phyloP scores from a whole-genome alignment of 2,797 vertebrate genomes.

The Acanthopagrus latus region DNA sequence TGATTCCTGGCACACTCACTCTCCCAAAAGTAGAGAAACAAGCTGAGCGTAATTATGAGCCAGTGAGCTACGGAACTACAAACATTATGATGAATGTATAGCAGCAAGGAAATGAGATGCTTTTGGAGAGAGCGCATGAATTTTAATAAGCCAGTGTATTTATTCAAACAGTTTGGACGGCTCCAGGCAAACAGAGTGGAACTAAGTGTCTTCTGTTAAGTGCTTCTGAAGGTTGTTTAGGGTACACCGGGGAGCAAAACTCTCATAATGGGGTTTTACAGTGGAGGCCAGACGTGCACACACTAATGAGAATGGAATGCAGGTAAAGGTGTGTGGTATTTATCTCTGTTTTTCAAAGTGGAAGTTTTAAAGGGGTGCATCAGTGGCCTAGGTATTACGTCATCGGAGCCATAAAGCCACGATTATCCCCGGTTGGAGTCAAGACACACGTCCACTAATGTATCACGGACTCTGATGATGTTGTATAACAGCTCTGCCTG shows the following conservation, averaged over 20 bases:
- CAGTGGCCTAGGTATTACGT: background rate
- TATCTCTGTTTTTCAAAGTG: constrained; percentile 20
- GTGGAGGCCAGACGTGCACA: background rate
- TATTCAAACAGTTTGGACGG: constrained; percentile 40
- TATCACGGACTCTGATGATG: background rate
- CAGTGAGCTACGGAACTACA: constrained; percentile 39
- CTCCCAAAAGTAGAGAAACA: constrained; percentile 36
- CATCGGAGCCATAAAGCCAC: background rate
- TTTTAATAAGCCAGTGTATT: constrained; percentile 63
- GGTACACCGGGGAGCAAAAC: constrained; percentile 12
- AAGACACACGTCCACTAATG: background rate
- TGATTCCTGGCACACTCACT: constrained; percentile 28
- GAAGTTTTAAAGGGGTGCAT: background rate
- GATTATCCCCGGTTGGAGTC: no score
- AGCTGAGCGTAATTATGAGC: constrained; percentile 48
- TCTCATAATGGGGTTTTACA: constrained; percentile 18
- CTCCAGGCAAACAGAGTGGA: constrained; percentile 42
- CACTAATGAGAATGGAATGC: constrained; percentile 32
- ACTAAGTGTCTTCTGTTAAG: constrained; percentile 51
- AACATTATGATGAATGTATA: constrained; percentile 72
- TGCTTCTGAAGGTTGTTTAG: constrained; percentile 38
- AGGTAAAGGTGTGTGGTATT: constrained; percentile 16
- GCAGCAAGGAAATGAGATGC: constrained; percentile 47
- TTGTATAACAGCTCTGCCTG: background rate
- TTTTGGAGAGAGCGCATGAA: constrained; percentile 50